Base-by-base conservation (phyloP, 2,113 vertebrate species). In the Urocitellus parryii region DNA sequence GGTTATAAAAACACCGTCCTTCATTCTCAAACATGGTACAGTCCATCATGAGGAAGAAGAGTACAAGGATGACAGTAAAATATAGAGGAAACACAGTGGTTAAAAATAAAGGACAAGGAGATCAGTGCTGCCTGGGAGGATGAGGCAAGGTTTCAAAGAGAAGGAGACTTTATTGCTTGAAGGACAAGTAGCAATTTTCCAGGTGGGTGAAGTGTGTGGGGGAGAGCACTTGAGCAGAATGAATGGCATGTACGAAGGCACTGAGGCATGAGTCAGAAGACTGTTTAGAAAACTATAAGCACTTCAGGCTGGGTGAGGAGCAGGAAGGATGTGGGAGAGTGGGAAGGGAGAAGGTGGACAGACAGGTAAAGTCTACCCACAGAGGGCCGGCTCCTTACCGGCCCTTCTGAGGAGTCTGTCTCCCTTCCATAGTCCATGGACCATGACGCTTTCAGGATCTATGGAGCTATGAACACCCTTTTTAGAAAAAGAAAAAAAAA, bases 121-220 rank as follows among this genome's bases (percentile, higher is more conserved):
- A 70, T 51, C 4, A 51, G 29, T 42, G 72, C 68, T 87, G 18
- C 84, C 87, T 34, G 74, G 53, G 32, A 4, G 56, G 17, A 80
- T 84, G 20, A 79, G 76, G 18, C 24, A 87, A 95, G 34, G 14
- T 95, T 95, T 94, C 63, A 51, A 5, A 95, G 16, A 84, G 6
- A 29, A 63, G 37, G 63, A 42, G 11, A 51, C 24, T 12, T 77
- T 92, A 37, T 92, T 67, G 56, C 20, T 85, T 88, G 48, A 86
- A 84, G 32, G n/a, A 95, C 78, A 85, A 84, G 39, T 3, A 78
- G 61, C 51, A 63, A 51, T 76, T 90, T 91, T 90, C 72, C 81
- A 81, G 58, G n/a, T 84, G 74, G 42, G 14, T 68, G 45, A 84
- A 13, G 4, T 53, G 17, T 32, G 24, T 56, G 14, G 32, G 58